Base-by-base conservation (phyloP, 2,797 vertebrate species). In the Scolopax rusticola region DNA sequence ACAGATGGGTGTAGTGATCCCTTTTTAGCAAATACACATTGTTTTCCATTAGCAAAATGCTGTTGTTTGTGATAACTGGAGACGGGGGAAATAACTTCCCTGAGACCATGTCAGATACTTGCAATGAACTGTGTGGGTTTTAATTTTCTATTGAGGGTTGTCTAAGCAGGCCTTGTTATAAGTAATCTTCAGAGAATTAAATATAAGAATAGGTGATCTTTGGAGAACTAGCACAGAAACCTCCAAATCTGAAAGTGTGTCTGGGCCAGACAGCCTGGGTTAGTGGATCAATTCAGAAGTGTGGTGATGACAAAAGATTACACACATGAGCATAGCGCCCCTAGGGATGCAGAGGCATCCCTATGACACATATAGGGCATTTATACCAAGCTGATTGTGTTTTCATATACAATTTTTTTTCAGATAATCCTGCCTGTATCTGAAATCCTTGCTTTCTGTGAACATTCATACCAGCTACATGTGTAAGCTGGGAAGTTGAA, bases 311-410 rank as follows among this genome's bases (percentile, higher is more conserved):
- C 0, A 3, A 30, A 1, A 63, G 10, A 14, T 54, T 45, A 23
- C 13, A 41, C 1, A 4, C 1, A 4, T 41, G 16, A 38, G 14
- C 25, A 0, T 43, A 67, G 57, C 6, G 60, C 2, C 21, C 12
- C 14, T 13, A 18, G 12, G 15, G 5, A 3, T 36, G n/a, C 17
- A 38, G 17, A 27, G 32, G 25, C 19, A 56, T 15, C 56, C 21
- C 6, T n/a, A 9, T 41, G 30, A 28, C 4, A 12, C 2, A 11
- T 1, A 12, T 0, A 56, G 14, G 61, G 18, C 30, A 28, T 53
- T 61, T 51, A 33, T 14, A 50, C 20, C 15, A 24, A 64, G 16
- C 18, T 47, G 23, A 33, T 1, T 51, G 30, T 43, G 43, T 24
- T 70, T 60, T 60, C 8, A n/a, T 14, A n/a, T 17, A 7, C 6